Conservation (phyloP, 53 echinoderm and acorn worm genomes). For the Echinarachnius parma region DNA sequence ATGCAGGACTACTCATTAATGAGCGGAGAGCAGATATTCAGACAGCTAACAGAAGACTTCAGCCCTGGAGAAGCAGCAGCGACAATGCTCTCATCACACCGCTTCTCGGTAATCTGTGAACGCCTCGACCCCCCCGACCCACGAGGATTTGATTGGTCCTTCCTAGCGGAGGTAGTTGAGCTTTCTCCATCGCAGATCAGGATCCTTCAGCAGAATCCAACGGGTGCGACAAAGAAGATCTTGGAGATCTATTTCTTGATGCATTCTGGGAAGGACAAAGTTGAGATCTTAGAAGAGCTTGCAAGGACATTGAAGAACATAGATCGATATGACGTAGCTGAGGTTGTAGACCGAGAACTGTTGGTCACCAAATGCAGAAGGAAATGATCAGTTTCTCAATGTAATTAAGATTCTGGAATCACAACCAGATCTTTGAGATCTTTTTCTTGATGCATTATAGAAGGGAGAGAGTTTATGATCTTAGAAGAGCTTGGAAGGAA, state of each 20-base stretch:
- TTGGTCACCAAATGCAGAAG: neutral
- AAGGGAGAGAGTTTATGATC: too few species aligned
- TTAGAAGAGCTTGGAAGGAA: too few species aligned
- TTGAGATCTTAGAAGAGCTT: constrained; percentile 10
- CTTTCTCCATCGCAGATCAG: neutral
- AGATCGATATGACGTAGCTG: constrained; percentile 2
- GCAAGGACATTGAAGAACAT: neutral
- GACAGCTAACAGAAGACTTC: neutral
- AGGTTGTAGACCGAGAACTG: constrained; percentile 10
- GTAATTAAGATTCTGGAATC: too few species aligned
- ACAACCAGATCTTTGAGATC: too few species aligned
- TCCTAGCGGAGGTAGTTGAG: constrained; percentile 7
- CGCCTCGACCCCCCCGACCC: constrained; percentile 9
- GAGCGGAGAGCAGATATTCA: constrained; percentile 11
- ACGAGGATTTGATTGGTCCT: constrained; percentile 5
- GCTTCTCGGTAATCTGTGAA: constrained; percentile 17
- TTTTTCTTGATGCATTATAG: too few species aligned
- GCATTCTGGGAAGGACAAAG: neutral
- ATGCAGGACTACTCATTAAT: neutral
- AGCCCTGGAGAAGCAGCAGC: constrained; percentile 20
- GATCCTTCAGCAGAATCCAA: neutral
- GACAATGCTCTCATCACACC: neutral
- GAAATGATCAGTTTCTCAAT: too few species aligned
- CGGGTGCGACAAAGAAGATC: neutral
- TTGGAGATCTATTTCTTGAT: constrained; percentile 20